phyloP scores from a whole-genome alignment of 1,140 invertebrate species.

The Pantala flavescens region DNA sequence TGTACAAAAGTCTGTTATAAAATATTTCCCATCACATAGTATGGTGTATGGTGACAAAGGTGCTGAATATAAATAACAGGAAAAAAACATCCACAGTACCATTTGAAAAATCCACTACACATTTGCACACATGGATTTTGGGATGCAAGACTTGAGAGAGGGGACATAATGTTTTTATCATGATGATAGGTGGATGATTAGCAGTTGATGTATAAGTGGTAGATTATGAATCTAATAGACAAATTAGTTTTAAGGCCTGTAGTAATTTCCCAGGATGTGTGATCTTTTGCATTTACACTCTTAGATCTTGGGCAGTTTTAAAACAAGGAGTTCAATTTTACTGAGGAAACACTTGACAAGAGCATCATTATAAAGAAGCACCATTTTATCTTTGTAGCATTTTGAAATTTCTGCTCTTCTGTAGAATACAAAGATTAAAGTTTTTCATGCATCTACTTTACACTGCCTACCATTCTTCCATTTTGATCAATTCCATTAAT shows the following conservation, averaged over 20 bases:
- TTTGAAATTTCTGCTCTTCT: not conserved
- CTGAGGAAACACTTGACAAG: not conserved
- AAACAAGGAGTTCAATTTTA: not conserved
- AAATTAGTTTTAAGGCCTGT: not conserved
- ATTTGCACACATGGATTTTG: slow-evolving; percentile 19
- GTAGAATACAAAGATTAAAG: not conserved
- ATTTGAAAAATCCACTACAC: slow-evolving; percentile 21
- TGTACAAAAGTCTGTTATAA: slow-evolving; percentile 34
- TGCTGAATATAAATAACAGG: slow-evolving; percentile 26
- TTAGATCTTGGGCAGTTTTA: not conserved
- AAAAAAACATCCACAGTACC: slow-evolving; percentile 22
- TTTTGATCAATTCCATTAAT: not conserved
- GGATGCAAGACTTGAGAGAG: not conserved
- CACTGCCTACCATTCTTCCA: not conserved
- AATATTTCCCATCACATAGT: slow-evolving; percentile 30
- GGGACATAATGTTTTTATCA: not conserved
- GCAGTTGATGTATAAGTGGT: slow-evolving; percentile 5
- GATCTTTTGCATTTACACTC: slow-evolving; percentile 1
- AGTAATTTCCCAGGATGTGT: not conserved
- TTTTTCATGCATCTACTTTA: not conserved
- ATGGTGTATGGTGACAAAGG: slow-evolving; percentile 30
- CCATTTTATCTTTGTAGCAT: slow-evolving; percentile 4
- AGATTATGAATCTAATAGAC: not conserved
- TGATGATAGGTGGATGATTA: slow-evolving; percentile 12
- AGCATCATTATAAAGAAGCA: slow-evolving; percentile 2